Conservation (phyloP, 2,888 invertebrate species). For the Synergus itoensis region DNA sequence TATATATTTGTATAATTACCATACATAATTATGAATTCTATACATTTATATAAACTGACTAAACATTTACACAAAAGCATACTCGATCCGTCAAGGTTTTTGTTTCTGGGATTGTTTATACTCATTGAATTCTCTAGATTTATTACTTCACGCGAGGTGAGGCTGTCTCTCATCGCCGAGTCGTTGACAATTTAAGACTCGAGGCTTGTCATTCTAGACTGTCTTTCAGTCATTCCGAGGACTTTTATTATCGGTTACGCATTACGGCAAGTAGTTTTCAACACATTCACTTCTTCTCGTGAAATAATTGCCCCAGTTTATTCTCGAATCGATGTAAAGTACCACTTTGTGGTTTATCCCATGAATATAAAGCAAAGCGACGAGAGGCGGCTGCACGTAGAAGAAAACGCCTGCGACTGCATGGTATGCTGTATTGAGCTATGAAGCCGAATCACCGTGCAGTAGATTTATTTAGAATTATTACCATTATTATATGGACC, state of each 20-base stretch:
- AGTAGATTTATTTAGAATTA: constrained; percentile 72
- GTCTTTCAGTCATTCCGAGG: neutral
- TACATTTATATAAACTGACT: constrained; percentile 48
- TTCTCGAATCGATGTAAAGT: constrained; percentile 39
- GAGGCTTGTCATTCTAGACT: neutral
- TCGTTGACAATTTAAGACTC: constrained; percentile 18
- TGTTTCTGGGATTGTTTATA: constrained; percentile 47
- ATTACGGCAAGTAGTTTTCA: neutral
- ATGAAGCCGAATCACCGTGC: constrained; percentile 74
- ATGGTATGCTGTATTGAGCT: constrained; percentile 77
- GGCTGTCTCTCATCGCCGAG: constrained; percentile 49
- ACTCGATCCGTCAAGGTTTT: constrained; percentile 22
- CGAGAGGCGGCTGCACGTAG: constrained; percentile 63
- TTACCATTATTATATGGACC: constrained; percentile 53
- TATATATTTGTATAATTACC: constrained; percentile 54
- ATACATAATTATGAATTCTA: constrained; percentile 50
- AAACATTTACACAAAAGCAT: constrained; percentile 39
- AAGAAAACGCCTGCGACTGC: constrained; percentile 76
- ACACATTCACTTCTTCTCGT: neutral
- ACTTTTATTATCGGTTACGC: neutral
- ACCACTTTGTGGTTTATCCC: constrained; percentile 48
- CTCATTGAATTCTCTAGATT: constrained; percentile 52
- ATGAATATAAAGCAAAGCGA: constrained; percentile 51
- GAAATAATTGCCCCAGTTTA: neutral
- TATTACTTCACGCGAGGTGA: constrained; percentile 52